Base-by-base conservation (phyloP, 1,140 invertebrate species). In the Matsumurasca onukii region DNA sequence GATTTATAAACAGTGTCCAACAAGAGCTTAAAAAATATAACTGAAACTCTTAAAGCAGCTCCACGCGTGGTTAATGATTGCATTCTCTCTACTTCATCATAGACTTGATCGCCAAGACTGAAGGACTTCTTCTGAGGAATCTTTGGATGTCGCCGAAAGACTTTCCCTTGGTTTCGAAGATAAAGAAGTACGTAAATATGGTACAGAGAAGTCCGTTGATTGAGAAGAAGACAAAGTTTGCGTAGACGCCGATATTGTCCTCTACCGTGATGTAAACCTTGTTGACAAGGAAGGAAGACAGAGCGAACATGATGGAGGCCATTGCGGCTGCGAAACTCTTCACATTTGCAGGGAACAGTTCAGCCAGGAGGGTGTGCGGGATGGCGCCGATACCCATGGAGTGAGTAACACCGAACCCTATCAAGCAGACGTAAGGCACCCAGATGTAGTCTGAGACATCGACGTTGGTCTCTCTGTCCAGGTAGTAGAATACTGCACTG, bases 141-240 rank as follows among this genome's bases (percentile, higher is more conserved):
- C 86, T 81, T 73, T 90, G 88, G 29, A 95, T 93, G 80, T 94
- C 84, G 69, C 88, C 83, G 31, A 93, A 83, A 59, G 85, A 87
- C 80, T 91, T 89, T 15, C 90, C 90, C 80, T 92, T 94, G 0
- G 93, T 95, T 80, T 95, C 92, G 34, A 75, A 71, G 3, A 74
- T 67, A 30, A 68, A 72, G n/a, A 69, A 68, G 39, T 71, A 52
- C 30, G 67, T 63, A 48, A 91, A 85, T 0, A 86, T 27, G 2
- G 88, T 80, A 52, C 89, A 91, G 76, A 86, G 86, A 0, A 83
- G 15, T 31, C 68, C 57, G n/a, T 59, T 55, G 34, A 68, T 12
- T 1, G 71, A 39, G 63, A 73, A 76, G 22, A 73, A 55, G 59
- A 68, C 73, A 49, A 74, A 77, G 62, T 75, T 75, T 1, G 57